Base-by-base conservation (phyloP, 2,888 invertebrate species). In the Hydrotaea cyrtoneurina region DNA sequence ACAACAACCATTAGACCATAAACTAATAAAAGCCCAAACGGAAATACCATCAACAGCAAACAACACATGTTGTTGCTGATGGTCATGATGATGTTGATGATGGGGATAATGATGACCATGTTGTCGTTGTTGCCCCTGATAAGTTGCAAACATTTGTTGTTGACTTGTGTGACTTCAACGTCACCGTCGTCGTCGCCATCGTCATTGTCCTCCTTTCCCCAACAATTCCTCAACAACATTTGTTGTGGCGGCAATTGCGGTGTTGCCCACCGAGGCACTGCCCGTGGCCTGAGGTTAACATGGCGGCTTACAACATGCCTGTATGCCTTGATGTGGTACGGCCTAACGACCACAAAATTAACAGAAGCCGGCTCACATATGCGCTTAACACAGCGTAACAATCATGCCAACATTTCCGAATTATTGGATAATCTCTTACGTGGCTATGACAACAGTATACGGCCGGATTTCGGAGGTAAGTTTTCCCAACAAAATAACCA, bases 381-480 rank as follows among this genome's bases (percentile, higher is more conserved):
- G 74, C 88, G 88, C 81, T 88, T 93, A 84, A 93, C 93, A 46
- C 95, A 95, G 88, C 94, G 93, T 89, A 95, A 95, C 91, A 95
- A 95, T 91, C 95, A 95, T 92, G 94, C 94, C 87, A 96, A 96
- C 91, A 95, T 96, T 87, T 96, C 96, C 19, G 94, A 94, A 78
- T 93, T 96, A 69, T 91, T 96, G 89, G 96, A 96, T 91, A 95
- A 95, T 92, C 93, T 96, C 82, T 94, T 96, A 77, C 93, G 95
- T 81, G 96, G 96, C 80, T 97, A 97, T 92, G 96, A 97, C 92
- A 96, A 96, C 91, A 95, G 96, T 89, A 94, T 97, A 53, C 93
- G 97, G 77, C 97, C 96, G 21, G 95, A 95, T 90, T 96, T 96
- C 90, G 96, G 96, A 90, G 96, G 96, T 96, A 92, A 93, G 93